These are phyloP conservation scores for Caenorhabditis japonica DNA, from an alignment of 2,888 invertebrate genomes.

Conservation along the genomic window DNA sequence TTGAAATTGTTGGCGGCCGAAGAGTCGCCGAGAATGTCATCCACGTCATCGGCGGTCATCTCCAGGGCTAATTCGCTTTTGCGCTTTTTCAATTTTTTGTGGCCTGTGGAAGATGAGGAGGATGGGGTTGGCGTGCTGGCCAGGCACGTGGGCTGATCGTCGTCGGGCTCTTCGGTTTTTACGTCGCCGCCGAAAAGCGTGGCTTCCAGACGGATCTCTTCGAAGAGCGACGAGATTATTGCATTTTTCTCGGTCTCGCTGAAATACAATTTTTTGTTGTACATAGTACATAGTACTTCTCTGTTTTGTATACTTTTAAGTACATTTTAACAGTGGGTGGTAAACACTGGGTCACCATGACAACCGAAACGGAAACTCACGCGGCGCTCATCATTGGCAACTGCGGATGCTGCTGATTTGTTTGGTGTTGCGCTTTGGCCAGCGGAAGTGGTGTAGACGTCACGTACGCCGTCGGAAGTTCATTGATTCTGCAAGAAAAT, in stretches of 20 bases:
- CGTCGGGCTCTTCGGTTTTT: neutral
- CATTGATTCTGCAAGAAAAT: constrained; percentile 19
- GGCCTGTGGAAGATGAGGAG: too few species aligned
- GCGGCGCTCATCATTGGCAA: constrained; percentile 4
- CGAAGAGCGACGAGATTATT: constrained; percentile 42
- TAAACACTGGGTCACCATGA: too few species aligned
- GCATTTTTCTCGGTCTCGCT: constrained; percentile 38
- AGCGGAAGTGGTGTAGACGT: constrained; percentile 43
- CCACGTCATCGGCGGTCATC: constrained; percentile 49
- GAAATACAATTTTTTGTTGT: neutral
- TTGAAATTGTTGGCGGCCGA: constrained; percentile 27
- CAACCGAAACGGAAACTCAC: neutral
- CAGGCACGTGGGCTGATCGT: constrained; percentile 17
- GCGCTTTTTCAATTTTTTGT: constrained; percentile 47
- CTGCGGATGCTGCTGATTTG: neutral
- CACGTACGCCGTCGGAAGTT: constrained; percentile 40
- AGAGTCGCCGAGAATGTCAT: constrained; percentile 45
- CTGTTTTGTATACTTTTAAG: too few species aligned
- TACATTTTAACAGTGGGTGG: too few species aligned
- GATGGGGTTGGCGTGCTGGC: neutral
- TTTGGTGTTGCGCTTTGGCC: constrained; percentile 31
- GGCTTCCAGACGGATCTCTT: constrained; percentile 50
- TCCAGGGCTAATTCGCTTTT: constrained; percentile 41
- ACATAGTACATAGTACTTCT: too few species aligned
- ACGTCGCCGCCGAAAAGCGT: constrained; percentile 3